A percentile compares a stretch with the other conserved stretches of the same genome.
Evolutionary conservation across 2,797 vertebrate species (phyloP).

Genomic region (Limosa lapponica): DNA sequence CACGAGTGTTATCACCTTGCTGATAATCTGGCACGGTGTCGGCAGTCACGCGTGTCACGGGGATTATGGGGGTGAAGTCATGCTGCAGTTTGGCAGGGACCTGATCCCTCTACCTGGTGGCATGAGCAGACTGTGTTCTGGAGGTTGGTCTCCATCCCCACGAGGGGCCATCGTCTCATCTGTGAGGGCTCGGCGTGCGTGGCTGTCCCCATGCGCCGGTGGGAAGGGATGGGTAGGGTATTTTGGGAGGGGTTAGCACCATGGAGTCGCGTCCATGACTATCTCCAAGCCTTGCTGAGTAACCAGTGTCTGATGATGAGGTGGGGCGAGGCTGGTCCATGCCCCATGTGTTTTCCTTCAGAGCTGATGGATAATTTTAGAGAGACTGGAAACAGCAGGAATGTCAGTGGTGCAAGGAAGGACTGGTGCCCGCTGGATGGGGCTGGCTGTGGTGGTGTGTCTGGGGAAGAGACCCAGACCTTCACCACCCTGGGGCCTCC

Average conservation of each 20-base stretch:
- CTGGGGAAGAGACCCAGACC: background rate
- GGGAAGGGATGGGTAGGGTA: background rate
- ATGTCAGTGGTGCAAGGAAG: fast-evolving
- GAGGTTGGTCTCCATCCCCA: background rate
- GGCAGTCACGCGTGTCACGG: background rate
- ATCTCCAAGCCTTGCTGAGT: background rate
- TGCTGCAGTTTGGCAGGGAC: background rate
- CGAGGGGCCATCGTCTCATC: fast-evolving
- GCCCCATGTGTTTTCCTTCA: fast-evolving
- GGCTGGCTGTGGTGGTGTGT: background rate
- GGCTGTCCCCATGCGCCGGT: fast-evolving
- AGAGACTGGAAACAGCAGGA: background rate
- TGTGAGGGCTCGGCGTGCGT: background rate
- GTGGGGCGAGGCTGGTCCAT: background rate
- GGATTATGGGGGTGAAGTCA: background rate
- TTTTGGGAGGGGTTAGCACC: background rate
- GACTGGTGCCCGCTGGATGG: fast-evolving
- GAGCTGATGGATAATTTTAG: background rate
- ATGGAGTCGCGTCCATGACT: fast-evolving
- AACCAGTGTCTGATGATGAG: fast-evolving
- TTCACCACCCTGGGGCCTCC: background rate
- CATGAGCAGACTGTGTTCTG: background rate
- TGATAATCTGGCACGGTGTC: slow-evolving; percentile 5
- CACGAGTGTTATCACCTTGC: background rate
- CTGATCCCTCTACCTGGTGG: background rate